A percentile compares a stretch with the other conserved stretches of the same genome.
phyloP scores from a whole-genome alignment of 2,888 invertebrate genomes.

The Scotopteryx bipunctaria region DNA sequence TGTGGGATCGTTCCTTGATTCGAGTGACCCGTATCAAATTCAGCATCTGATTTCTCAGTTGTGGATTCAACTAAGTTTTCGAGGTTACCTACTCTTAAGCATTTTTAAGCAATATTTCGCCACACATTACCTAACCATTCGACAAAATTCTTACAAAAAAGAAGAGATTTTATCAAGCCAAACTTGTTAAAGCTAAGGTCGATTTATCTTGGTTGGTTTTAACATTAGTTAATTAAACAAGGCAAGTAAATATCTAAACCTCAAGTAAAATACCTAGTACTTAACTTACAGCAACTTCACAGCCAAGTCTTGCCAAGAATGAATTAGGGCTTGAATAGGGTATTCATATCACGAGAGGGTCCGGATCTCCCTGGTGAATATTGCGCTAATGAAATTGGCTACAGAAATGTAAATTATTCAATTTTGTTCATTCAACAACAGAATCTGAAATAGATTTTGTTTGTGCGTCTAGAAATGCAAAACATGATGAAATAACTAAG shows the following conservation, averaged over 20 bases:
- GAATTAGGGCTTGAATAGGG: conserved; percentile 1
- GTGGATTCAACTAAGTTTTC: not conserved
- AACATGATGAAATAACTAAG: too few relatives aligned
- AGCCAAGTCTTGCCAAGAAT: not conserved
- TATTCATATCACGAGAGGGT: conserved; percentile 7
- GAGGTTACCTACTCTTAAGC: not conserved
- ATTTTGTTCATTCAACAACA: conserved; percentile 4
- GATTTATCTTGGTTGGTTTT: not conserved
- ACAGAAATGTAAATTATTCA: conserved; percentile 9
- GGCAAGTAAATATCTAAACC: not conserved
- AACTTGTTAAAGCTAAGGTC: too few relatives aligned
- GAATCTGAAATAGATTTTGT: conserved; percentile 6
- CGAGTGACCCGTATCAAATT: conserved; percentile 24
- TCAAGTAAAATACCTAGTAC: not conserved
- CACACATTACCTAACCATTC: too few relatives aligned
- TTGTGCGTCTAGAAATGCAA: not conserved
- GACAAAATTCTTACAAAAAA: too few relatives aligned
- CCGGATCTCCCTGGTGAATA: conserved; percentile 5
- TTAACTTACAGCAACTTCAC: not conserved
- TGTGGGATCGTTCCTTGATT: conserved; percentile 20
- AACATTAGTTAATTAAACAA: not conserved
- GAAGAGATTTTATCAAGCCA: too few relatives aligned
- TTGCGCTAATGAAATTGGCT: conserved; percentile 8
- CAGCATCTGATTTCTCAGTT: conserved; percentile 13
- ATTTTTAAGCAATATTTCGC: not conserved